Evolutionary conservation across 2,797 vertebrate genomes (phyloP).

Genomic region (Cynopterus sphinx): DNA sequence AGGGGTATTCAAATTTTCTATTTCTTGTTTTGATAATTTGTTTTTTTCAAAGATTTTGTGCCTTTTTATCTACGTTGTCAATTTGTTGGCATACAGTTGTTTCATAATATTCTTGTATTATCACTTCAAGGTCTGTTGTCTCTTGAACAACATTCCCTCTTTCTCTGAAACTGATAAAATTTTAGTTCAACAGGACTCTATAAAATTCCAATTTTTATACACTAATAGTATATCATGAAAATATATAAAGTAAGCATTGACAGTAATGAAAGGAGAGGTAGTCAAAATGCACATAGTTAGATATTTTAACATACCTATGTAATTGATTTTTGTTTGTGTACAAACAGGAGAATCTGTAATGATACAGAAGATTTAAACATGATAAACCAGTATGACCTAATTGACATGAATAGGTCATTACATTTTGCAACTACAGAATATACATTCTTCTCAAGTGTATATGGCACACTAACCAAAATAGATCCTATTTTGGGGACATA

Average conservation of each 20-base stretch:
- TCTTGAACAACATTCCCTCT: not conserved
- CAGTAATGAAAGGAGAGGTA: not conserved
- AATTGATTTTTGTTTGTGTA: not conserved
- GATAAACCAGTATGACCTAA: not conserved
- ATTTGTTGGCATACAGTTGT: not conserved
- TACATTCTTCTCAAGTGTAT: not conserved
- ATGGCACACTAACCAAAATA: not conserved
- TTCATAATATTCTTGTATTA: not conserved
- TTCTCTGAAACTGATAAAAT: not conserved
- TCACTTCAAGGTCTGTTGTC: not conserved
- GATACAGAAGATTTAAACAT: not conserved
- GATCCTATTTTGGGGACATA: not conserved
- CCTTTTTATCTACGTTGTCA: not conserved
- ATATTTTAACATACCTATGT: not conserved
- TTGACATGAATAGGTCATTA: not conserved
- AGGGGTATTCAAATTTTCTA: not conserved
- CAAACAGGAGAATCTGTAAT: not conserved
- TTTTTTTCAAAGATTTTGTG: not conserved
- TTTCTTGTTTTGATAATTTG: slow-evolving; percentile 5
- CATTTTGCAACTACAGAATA: not conserved
- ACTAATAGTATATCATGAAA: not conserved
- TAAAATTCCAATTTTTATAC: not conserved
- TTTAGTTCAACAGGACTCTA: not conserved
- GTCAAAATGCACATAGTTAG: not conserved
- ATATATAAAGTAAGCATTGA: not conserved